A percentile compares a stretch with the other conserved stretches of the same genome.
phyloP scores from a whole-genome alignment of 2,888 invertebrate species.

The Palloptera scutellata region DNA sequence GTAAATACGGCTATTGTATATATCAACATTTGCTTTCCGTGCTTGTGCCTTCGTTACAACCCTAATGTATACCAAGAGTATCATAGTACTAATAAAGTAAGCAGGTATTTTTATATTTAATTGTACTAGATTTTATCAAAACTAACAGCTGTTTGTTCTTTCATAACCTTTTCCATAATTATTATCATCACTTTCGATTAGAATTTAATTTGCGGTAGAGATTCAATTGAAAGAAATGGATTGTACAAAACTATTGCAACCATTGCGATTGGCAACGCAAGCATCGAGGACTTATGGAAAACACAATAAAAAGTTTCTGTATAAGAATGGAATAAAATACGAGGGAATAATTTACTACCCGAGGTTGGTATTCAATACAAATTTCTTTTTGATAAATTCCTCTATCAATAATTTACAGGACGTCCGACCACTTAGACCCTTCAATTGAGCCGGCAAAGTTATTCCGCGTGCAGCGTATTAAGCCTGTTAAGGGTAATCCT shows the following conservation, averaged over 20 bases:
- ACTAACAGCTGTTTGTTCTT: no score
- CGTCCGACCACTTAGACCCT: conserved; percentile 75
- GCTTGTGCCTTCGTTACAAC: no score
- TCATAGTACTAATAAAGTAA: no score
- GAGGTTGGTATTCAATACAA: conserved; percentile 63
- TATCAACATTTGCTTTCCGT: no score
- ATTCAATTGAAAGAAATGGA: conserved; percentile 11
- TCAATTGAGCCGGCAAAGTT: conserved; percentile 79
- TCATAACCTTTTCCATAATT: no score
- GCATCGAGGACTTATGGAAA: conserved; percentile 56
- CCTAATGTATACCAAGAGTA: no score
- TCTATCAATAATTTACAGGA: conserved; percentile 59
- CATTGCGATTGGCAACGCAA: conserved; percentile 38
- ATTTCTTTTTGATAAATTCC: not conserved
- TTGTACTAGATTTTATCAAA: no score
- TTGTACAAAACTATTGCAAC: conserved; percentile 38
- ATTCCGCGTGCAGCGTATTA: conserved; percentile 79
- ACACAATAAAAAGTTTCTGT: conserved; percentile 62
- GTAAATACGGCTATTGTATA: no score
- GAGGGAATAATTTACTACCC: conserved; percentile 71
- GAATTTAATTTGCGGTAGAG: not conserved
- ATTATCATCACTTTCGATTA: no score
- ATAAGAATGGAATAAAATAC: conserved; percentile 62
- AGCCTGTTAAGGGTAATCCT: conserved; percentile 70
- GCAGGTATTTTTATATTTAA: no score